Conservation (phyloP, 2,888 invertebrate genomes). For the Craniophora ligustri region DNA sequence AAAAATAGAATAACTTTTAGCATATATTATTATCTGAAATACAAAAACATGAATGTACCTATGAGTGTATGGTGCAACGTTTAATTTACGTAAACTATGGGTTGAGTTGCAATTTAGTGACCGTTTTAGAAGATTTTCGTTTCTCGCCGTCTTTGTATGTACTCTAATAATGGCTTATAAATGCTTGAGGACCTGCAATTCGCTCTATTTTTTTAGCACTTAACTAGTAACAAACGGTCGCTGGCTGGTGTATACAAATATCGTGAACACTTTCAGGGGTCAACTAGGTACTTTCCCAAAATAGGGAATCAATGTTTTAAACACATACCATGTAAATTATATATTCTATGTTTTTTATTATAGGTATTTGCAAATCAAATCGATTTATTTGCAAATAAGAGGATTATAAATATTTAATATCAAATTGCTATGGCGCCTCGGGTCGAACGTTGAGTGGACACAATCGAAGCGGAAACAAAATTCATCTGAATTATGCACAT, state of each 20-base stretch:
- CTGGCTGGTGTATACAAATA: background rate
- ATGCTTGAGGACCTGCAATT: no score
- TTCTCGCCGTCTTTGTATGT: no score
- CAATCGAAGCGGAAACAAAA: conserved; percentile 20
- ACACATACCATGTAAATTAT: conserved; percentile 14
- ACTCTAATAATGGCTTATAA: no score
- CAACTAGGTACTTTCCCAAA: background rate
- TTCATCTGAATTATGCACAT: conserved; percentile 22
- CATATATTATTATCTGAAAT: conserved; percentile 12
- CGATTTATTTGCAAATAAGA: conserved; percentile 33
- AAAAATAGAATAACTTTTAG: conserved; percentile 12
- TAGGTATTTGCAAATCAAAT: conserved; percentile 36
- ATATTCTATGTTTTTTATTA: conserved; percentile 21
- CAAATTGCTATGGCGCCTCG: conserved; percentile 35
- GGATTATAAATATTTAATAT: conserved; percentile 45
- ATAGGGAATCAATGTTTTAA: conserved; percentile 3
- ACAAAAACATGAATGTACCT: conserved; percentile 18
- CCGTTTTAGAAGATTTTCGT: no score
- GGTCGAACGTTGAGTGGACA: conserved; percentile 4
- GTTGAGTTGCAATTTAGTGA: no score
- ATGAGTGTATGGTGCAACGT: conserved; percentile 26
- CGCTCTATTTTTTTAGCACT: background rate
- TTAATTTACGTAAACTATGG: no score
- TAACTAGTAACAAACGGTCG: no score
- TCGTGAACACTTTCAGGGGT: background rate